These are phyloP conservation scores for Cyphomyrmex costatus DNA, from an alignment of 1,140 invertebrate genomes.

Conservation along the genomic window DNA sequence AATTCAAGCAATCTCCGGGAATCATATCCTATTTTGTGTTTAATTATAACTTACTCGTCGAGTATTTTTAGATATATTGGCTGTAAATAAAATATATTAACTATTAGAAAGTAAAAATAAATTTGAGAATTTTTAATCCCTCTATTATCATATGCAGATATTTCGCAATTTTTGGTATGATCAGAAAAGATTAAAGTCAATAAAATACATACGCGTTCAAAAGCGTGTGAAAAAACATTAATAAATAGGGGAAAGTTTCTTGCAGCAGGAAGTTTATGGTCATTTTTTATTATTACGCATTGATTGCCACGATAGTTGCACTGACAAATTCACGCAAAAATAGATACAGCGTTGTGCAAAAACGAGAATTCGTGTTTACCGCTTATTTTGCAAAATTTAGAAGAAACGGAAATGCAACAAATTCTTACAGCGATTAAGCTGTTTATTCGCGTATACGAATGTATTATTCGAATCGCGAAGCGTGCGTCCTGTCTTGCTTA, in stretches of 20 bases:
- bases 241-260: slow-evolving; percentile 19
- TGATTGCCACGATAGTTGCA: slow-evolving; percentile 15
- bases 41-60: slow-evolving; percentile 1
- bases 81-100: not conserved
- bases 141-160: not conserved
- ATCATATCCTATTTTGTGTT: not conserved
- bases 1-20: not conserved
- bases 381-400: slow-evolving; percentile 22
- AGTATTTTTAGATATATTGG: not conserved
- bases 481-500: slow-evolving; percentile 42
- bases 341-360: not conserved
- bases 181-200: not conserved
- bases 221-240: not conserved
- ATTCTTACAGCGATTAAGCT: slow-evolving; percentile 14
- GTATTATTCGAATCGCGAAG: slow-evolving; percentile 24
- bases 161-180: not conserved
- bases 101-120: not conserved
- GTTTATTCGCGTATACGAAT: slow-evolving; percentile 5
- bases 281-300: not conserved
- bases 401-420: slow-evolving; percentile 23
- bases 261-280: not conserved
- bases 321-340: not conserved
- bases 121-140: not conserved
- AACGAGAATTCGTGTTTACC: not conserved
- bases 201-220: not conserved